Base-by-base conservation (phyloP, 2,797 vertebrate genomes). In the Melanotaenia trifasciata region DNA sequence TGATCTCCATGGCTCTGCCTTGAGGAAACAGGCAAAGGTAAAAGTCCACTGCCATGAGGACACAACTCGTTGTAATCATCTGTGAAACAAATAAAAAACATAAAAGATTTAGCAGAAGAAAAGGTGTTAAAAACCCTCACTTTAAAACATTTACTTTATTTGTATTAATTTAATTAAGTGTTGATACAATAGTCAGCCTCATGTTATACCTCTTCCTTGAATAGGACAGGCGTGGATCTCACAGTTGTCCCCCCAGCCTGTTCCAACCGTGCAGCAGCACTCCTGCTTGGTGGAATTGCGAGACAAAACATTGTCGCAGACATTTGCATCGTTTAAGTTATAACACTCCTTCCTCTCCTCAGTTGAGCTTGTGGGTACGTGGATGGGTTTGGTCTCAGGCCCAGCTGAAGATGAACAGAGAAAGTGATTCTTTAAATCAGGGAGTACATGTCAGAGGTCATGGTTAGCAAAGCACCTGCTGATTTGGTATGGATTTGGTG, bases 161-260 rank as follows among this genome's bases (percentile, higher is more conserved):
- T 7, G 36, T n/a, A 28, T 60, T 22, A 11, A 57, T 66, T 4
- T 18, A 14, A 24, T 20, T 3, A 26, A 20, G 2, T 28, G 20
- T 58, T 35, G 16, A 5, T 33, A 16, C 0, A 12, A 30, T n/a
- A 28, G 28, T 53, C 7, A 14, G 58, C 2, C 8, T 63, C 2
- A 20, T 60, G 2, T 22, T 8, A 54, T 83, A 95, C 94, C 94
- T 93, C 84, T 86, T 76, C 87, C 91, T 18, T 28, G 73, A 5
- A 88, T 5, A 2, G 94, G 94, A 73, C 94, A 95, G n/a, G 91
- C 72, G n/a, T 94, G 92, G 74, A 95, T 92, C 87, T 95, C 93
- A 8, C 94, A 95, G 89, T 95, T 90, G 87, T 94, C 94, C 0
- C 94, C 94, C 94, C 94, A 95, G 71, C 94, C 94, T 1, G 90